These are phyloP conservation scores for Eilema caniola DNA, from an alignment of 2,888 invertebrate genomes.

Conservation along the genomic window DNA sequence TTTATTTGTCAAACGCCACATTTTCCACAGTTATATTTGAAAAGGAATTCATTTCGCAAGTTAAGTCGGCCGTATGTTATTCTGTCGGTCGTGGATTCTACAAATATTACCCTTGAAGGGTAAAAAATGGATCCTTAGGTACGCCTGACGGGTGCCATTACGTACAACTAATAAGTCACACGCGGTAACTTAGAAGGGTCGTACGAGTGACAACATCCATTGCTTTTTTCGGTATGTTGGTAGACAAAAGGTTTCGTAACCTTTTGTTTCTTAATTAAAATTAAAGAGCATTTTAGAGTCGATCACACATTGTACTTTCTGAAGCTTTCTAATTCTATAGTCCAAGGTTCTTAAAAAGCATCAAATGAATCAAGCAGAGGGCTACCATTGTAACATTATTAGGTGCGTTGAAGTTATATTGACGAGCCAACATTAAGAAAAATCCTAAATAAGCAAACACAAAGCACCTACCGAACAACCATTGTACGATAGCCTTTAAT, in stretches of 20 bases:
- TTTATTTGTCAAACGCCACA: slow-evolving; percentile 55
- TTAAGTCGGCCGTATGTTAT: slow-evolving; percentile 54
- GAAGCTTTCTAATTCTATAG: too few species aligned
- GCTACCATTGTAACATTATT: too few species aligned
- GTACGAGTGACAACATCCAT: slow-evolving; percentile 11
- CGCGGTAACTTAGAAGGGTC: slow-evolving; percentile 25
- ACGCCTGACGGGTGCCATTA: slow-evolving; percentile 39
- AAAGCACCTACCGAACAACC: too few species aligned
- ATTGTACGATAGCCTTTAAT: too few species aligned
- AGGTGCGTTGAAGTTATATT: too few species aligned
- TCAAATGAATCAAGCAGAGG: too few species aligned
- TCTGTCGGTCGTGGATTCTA: slow-evolving; percentile 44
- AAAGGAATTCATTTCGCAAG: slow-evolving; percentile 53
- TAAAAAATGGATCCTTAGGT: slow-evolving; percentile 31
- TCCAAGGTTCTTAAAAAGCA: too few species aligned
- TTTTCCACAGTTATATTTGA: slow-evolving; percentile 47
- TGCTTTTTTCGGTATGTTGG: slow-evolving; percentile 6
- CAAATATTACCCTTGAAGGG: slow-evolving; percentile 51
- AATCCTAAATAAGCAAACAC: too few species aligned
- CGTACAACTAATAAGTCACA: slow-evolving; percentile 38
- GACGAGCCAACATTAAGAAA: too few species aligned
- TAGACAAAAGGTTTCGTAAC: background rate
- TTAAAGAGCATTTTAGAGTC: background rate
- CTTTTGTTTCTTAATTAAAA: background rate
- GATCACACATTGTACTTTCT: background rate